These are phyloP conservation scores for Lamellibrachia satsuma DNA, from an alignment of 2,888 invertebrate species.

Conservation along the genomic window DNA sequence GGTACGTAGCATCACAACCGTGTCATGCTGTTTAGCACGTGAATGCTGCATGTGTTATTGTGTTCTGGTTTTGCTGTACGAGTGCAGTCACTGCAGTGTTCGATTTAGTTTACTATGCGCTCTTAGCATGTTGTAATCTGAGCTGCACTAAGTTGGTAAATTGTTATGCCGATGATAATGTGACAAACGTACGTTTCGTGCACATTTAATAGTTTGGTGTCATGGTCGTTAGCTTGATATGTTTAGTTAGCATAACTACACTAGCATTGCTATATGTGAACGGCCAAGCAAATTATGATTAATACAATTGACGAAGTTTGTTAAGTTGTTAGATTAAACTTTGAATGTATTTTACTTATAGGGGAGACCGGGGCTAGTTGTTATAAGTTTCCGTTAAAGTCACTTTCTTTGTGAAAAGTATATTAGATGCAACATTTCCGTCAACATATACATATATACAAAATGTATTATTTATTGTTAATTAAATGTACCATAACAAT, in stretches of 20 bases:
- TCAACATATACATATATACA: too few species aligned
- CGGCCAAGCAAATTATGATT: background rate
- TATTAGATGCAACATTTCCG: too few species aligned
- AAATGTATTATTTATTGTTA: too few species aligned
- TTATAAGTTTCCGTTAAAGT: too few species aligned
- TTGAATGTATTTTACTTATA: too few species aligned
- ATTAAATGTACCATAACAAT: too few species aligned
- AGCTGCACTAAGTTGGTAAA: background rate
- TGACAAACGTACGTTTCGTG: background rate
- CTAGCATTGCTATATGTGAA: background rate
- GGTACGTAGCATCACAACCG: background rate
- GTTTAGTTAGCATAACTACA: background rate
- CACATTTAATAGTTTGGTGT: background rate
- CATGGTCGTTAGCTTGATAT: background rate
- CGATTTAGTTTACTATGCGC: background rate
- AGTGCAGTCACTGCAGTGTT: background rate
- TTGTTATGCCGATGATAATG: background rate
- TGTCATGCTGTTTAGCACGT: background rate
- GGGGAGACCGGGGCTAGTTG: too few species aligned
- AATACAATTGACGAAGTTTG: background rate
- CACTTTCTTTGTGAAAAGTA: too few species aligned
- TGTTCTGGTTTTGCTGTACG: background rate
- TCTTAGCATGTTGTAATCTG: background rate
- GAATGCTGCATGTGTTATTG: too few species aligned
- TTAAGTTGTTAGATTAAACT: background rate